Evolutionary conservation across 2,797 vertebrate species (phyloP).

Genomic region (Acipenser oxyrinchus): DNA sequence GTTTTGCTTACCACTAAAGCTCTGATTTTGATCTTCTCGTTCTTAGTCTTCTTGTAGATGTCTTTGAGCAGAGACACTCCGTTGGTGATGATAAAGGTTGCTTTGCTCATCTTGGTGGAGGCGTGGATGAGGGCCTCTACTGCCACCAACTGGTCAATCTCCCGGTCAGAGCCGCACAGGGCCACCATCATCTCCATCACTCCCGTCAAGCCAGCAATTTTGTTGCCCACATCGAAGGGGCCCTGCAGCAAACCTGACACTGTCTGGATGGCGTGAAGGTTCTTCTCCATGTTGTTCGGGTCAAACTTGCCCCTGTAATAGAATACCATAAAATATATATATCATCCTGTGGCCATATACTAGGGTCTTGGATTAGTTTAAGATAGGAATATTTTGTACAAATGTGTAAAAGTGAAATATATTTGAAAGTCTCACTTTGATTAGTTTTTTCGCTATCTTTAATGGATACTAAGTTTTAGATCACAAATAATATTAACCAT

Average conservation of each 20-base stretch:
- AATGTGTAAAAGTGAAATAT: not conserved
- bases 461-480: too few species aligned
- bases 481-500: too few species aligned
- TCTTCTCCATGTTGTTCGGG: slow-evolving; percentile 92
- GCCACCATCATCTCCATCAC: slow-evolving; percentile 99
- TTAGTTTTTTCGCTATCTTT: too few species aligned
- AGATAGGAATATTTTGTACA: too few species aligned
- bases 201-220: slow-evolving; percentile 75
- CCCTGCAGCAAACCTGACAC: slow-evolving; percentile 91
- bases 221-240: slow-evolving; percentile 89
- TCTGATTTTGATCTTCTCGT: slow-evolving; percentile 94
- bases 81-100: slow-evolving; percentile 90
- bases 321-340: not conserved
- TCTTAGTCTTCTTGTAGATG: slow-evolving; percentile 95
- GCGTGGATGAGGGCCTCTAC: slow-evolving; percentile 90
- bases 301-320: slow-evolving; percentile 79
- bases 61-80: slow-evolving; percentile 85
- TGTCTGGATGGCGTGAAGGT: slow-evolving; percentile 82
- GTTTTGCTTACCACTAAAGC: slow-evolving; percentile 77
- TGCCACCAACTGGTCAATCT: slow-evolving; percentile 92
- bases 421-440: not conserved
- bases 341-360: too few species aligned
- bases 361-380: too few species aligned
- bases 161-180: slow-evolving; percentile 81
- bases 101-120: slow-evolving; percentile 87